Conservation (phyloP, 23 tunicate genomes). For the Halocynthia aurantium region DNA sequence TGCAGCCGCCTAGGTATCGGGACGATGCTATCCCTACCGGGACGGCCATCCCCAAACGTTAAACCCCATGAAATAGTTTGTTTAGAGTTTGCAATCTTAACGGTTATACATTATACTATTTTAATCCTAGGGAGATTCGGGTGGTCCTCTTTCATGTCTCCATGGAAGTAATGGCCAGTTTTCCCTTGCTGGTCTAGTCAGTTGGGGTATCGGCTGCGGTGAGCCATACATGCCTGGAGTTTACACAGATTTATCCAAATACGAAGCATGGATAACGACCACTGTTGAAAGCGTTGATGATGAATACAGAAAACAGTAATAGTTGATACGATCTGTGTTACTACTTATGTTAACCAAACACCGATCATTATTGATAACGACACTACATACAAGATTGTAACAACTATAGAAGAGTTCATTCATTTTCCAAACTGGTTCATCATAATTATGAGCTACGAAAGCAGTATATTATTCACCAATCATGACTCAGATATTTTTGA, state of each 20-base stretch:
- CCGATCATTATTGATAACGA: too few species aligned
- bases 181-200: slow-evolving; percentile 62
- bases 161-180: neutral
- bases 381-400: too few species aligned
- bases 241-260: slow-evolving; percentile 43
- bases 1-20: too few species aligned
- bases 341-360: too few species aligned
- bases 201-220: slow-evolving; percentile 99
- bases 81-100: neutral
- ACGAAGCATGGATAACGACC: slow-evolving; percentile 33
- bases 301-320: neutral
- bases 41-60: neutral
- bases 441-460: too few species aligned
- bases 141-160: slow-evolving; percentile 82
- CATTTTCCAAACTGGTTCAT: too few species aligned
- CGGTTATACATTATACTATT: too few species aligned
- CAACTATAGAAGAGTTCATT: too few species aligned
- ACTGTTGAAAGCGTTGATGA: neutral
- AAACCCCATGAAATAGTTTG: neutral
- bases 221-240: slow-evolving; percentile 86
- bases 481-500: too few species aligned
- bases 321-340: neutral
- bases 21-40: too few species aligned
- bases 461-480: too few species aligned
- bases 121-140: slow-evolving; percentile 70